Evolutionary conservation across 2,888 invertebrate genomes (phyloP), one percentile per base, ranked within the genome.

Genomic region (Macrophya annulata): DNA sequence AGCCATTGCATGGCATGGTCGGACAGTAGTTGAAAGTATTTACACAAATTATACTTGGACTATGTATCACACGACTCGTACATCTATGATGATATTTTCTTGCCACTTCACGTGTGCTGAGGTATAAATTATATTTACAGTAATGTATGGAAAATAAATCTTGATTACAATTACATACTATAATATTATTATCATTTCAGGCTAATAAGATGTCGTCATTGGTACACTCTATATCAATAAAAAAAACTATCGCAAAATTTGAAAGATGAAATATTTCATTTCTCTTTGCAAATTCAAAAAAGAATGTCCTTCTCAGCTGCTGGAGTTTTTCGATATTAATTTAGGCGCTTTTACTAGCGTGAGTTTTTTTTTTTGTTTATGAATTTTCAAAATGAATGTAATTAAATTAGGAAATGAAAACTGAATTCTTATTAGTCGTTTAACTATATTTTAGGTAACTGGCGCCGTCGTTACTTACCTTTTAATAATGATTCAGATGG

Each of bases 251-350:
- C 21, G 37, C 43, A 72, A 2, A 40, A 74, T 40, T 74, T 9
- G 4, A 21, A 74, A 8, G 74, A 74, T 21, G 74, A 45, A 45
- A 37, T 45, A 43, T 74, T 43, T 21, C 74, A 74, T 37, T 45
- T 45, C 76, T 76, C 31, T 0, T 51, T 51, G 8, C 15, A 76
- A 51, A 40, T 76, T 15, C 25, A 25, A 8, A 10, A 76, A 1
- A 17, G 9, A 31, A 5, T 45, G n/a, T 72, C 8, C 8, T 72
- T 72, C 72, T 17, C 43, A n/a, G 43, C 72, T 43, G 72, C 40
- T 72, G 72, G 72, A 72, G n/a, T 72, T 43, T n/a, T 72, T 72
- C 43, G 43, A 72, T n/a, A 40, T 72, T n/a, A 76, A 48, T 25
- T 25, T 48, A 1, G 9, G 8, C 21, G 45, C 45, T 48, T 76